A percentile compares a stretch with the other conserved stretches of the same genome.
Evolutionary conservation across 2,888 invertebrate genomes (phyloP).

Genomic region (Xanthorhoe designata): DNA sequence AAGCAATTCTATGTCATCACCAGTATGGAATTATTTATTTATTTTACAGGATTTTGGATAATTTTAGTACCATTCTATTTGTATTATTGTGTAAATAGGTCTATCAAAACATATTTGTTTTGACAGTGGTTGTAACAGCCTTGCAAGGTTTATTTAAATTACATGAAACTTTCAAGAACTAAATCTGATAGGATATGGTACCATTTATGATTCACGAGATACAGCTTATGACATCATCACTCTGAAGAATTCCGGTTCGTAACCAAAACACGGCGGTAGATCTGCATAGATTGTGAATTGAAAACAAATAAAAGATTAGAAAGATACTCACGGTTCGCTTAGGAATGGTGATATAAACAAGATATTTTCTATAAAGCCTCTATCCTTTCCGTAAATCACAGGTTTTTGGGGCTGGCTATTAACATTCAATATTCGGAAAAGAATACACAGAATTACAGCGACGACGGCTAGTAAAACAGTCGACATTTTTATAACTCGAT

Average conservation of each 20-base stretch:
- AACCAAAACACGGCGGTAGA: background rate
- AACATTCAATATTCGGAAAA: conserved; percentile 94
- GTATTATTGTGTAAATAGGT: background rate
- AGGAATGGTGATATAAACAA: conserved; percentile 92
- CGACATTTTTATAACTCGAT: conserved; percentile 86
- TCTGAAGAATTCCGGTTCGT: conserved; percentile 7
- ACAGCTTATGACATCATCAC: conserved; percentile 67
- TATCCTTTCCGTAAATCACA: conserved; percentile 90
- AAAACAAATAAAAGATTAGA: background rate
- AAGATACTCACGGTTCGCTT: conserved; percentile 91
- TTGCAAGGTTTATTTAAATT: background rate
- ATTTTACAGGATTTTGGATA: background rate
- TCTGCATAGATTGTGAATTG: background rate
- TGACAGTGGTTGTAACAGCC: conserved; percentile 14
- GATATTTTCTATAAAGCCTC: conserved; percentile 90
- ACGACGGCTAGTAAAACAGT: conserved; percentile 92
- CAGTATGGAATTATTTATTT: too few species aligned
- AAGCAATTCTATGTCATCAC: too few species aligned
- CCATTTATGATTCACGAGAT: conserved; percentile 41
- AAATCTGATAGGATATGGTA: conserved; percentile 17
- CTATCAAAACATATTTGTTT: conserved; percentile 18
- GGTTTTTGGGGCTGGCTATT: conserved; percentile 93
- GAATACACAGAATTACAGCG: conserved; percentile 92
- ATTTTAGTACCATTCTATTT: background rate
- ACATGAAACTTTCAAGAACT: background rate